Evolutionary conservation across 2,888 invertebrate species (phyloP).

Genomic region (Lamproptera curius): DNA sequence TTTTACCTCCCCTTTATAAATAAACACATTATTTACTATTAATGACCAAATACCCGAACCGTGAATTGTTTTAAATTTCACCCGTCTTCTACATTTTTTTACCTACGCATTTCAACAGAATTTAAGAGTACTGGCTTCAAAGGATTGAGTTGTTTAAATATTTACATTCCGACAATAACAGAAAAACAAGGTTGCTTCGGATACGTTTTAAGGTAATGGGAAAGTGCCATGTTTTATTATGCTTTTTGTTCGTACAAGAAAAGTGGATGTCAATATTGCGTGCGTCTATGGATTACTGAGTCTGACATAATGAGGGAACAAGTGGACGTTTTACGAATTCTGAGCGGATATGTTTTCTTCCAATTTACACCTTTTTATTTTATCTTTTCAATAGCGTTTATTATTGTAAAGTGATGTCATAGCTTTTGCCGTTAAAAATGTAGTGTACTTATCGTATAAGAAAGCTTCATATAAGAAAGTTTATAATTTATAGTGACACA

Average conservation of each 20-base stretch:
- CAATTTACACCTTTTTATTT: too few relatives aligned
- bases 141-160: conserved; percentile 17
- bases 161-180: conserved; percentile 27
- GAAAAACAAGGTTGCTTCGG: conserved; percentile 33
- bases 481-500: too few relatives aligned
- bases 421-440: too few relatives aligned
- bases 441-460: too few relatives aligned
- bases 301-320: conserved; percentile 2
- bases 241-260: conserved; percentile 37
- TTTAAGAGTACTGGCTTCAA: background rate
- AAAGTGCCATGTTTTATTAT: conserved; percentile 40
- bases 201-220: conserved; percentile 35
- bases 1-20: too few relatives aligned
- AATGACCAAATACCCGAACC: too few relatives aligned
- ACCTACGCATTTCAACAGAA: background rate
- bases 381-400: too few relatives aligned
- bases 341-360: too few relatives aligned
- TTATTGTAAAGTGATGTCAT: too few relatives aligned
- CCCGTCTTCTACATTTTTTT: background rate
- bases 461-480: too few relatives aligned
- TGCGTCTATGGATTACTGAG: conserved; percentile 28
- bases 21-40: too few relatives aligned
- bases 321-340: background rate
- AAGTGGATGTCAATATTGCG: conserved; percentile 52
- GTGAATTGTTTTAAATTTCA: too few relatives aligned